Base-by-base conservation (phyloP, 2,888 invertebrate genomes). In the Drosophila neotestacea region DNA sequence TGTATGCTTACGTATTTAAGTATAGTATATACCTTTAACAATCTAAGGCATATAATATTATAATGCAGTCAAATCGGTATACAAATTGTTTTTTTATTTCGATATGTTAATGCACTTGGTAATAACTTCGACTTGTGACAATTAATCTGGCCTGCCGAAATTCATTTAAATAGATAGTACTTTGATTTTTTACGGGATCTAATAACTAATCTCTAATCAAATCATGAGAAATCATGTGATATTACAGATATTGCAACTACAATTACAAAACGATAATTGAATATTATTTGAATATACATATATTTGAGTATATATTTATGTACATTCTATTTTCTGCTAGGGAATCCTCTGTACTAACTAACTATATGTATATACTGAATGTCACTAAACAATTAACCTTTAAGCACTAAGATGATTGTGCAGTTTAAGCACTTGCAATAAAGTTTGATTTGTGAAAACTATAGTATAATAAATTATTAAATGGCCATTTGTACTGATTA, bases 331-430 rank as follows among this genome's bases (percentile, higher is more conserved):
- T 48, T 54, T 66, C 52, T 50, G 48, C 50, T 41, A 32, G 36
- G 41, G 7, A 41, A 56, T 51, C 16, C 44, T 59, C 41, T 65
- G 54, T 30, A 13, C 22, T 3, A 22, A 22, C 22, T 22, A 22
- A 22, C 22, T 22, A 22, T 22, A 22, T 22, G 22, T 22, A 22
- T 22, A 68, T 44, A 58, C 46, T 64, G 41, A 10, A 66, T 41
- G 30, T 51, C 44, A 47, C 46, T 38, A 47, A 41, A 48, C 52
- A 71, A 34, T 38, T 34, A 67, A 56, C 50, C 50, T 56, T 67
- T 50, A 50, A 16, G 41, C 22, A 22, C 6, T 50, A 27, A 50
- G 13, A 36, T 38, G 46, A 58, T 38, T 69, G 58, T 68, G 51
- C 38, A 51, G 34, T 44, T 39, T 39, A 44, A 34, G 34, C 39